Evolutionary conservation across 1,140 invertebrate species (phyloP), one percentile per base, ranked within the genome.

Genomic region (Potamilus streckersoni): DNA sequence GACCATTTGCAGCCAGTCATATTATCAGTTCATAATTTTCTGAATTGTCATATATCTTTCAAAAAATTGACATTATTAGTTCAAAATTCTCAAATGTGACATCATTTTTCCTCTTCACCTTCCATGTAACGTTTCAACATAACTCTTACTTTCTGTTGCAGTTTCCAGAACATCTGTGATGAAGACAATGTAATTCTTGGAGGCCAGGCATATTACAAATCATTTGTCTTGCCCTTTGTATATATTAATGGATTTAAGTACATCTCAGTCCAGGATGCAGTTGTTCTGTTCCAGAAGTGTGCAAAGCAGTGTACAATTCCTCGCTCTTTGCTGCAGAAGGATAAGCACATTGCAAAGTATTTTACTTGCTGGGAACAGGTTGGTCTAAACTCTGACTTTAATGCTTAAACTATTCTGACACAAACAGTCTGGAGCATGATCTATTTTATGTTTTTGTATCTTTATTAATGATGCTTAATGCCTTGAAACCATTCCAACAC

Each of bases 221-320:
- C 71, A 16, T 76, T 67, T 61, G 31, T 31, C 14, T 20, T 76
- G 58, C 74, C 74, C 59, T 76, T 76, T 71, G 74, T 76, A 2
- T 76, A 76, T 64, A 72, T 71, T 58, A 76, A 76, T 49, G 74
- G 74, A 4, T 76, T 71, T 57, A 76, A 76, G 57, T 76, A 71
- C 58, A 76, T 70, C 12, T 31, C 74, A 20, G 27, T 76, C 57
- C 71, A 67, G 49, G 74, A 76, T 67, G 69, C 56, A 12, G 31
- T 76, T 11, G 20, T 23, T 15, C 19, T 76, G 20, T 76, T 76
- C 61, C 49, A 65, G 17, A 63, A 63, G 14, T 76, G 74, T 38
- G 12, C 31, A 16, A 58, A n/a, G 15, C n/a, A 60, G 17, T 76
- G 74, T 27, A 76, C 68, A 4, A 76, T 76, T 66, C 74, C 74